Evolutionary conservation across 2,888 invertebrate genomes (phyloP).

Genomic region (Embidobia sp.): DNA sequence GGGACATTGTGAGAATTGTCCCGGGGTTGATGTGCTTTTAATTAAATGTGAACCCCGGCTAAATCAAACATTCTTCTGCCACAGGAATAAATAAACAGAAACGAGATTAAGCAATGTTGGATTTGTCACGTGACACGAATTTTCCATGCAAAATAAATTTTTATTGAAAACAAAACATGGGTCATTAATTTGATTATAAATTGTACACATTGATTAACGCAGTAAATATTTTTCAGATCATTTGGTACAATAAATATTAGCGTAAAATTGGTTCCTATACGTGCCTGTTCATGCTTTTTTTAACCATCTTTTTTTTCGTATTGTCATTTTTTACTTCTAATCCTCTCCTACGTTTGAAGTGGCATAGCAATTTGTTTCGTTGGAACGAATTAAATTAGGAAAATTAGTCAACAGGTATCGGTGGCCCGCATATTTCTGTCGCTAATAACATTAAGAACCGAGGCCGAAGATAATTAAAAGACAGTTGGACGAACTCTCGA

Average conservation of each 20-base stretch:
- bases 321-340: not conserved
- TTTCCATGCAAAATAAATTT: too few relatives aligned
- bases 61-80: conserved; percentile 27
- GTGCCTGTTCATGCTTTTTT: too few relatives aligned
- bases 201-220: too few relatives aligned
- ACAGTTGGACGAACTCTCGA: conserved; percentile 34
- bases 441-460: conserved; percentile 66
- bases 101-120: not conserved
- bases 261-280: too few relatives aligned
- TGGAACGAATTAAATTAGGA: conserved; percentile 3
- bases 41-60: conserved; percentile 35
- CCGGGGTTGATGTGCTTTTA: conserved; percentile 14
- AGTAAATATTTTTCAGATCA: too few relatives aligned
- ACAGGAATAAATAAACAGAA: conserved; percentile 27
- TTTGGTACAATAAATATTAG: too few relatives aligned
- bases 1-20: conserved; percentile 46
- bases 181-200: too few relatives aligned
- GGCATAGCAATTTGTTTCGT: conserved; percentile 16
- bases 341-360: conserved; percentile 29
- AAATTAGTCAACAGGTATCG: conserved; percentile 21
- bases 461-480: conserved; percentile 76
- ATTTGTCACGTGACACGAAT: too few relatives aligned
- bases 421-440: conserved; percentile 17
- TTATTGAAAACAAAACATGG: too few relatives aligned
- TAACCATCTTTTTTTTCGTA: not conserved